These are phyloP conservation scores for Cheiracanthium punctorium DNA, from an alignment of 2,888 invertebrate species.

Conservation along the genomic window DNA sequence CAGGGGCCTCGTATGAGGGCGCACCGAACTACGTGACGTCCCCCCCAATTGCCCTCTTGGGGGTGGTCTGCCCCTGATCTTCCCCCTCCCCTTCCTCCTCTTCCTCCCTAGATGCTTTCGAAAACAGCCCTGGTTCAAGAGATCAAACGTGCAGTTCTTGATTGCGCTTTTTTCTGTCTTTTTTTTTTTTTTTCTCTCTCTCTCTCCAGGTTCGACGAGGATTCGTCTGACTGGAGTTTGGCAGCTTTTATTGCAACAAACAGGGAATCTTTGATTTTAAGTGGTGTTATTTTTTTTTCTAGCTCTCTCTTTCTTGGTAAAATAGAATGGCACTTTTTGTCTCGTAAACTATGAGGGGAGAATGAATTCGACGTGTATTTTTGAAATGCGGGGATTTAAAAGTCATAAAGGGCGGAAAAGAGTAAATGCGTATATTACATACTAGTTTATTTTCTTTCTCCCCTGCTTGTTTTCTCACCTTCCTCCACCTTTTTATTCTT, in stretches of 20 bases:
- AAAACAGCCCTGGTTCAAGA: conserved; percentile 42
- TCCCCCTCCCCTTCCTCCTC: conserved; percentile 2
- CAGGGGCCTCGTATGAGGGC: conserved; percentile 45
- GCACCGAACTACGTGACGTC: conserved; percentile 35
- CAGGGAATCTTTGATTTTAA: conserved; percentile 13
- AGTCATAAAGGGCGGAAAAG: too few relatives aligned
- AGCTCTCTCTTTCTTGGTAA: not conserved
- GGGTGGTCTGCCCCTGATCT: conserved; percentile 3
- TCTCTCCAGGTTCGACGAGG: not conserved
- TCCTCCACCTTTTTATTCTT: too few relatives aligned
- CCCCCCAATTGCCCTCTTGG: conserved; percentile 32
- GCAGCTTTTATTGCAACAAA: conserved; percentile 6
- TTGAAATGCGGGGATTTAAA: not conserved
- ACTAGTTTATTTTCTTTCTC: too few relatives aligned
- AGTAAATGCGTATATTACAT: too few relatives aligned
- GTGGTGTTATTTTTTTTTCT: not conserved
- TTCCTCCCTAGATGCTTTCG: conserved; percentile 6
- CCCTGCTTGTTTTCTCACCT: too few relatives aligned
- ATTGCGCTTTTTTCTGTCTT: conserved; percentile 48
- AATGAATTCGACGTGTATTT: not conserved
- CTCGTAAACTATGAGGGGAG: not conserved
- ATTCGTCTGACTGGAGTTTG: too few relatives aligned
- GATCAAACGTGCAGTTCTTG: conserved; percentile 56
- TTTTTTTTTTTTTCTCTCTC: not conserved
- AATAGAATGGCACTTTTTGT: not conserved